phyloP scores from a whole-genome alignment of 1,140 invertebrate species.

The Potamilus streckersoni region DNA sequence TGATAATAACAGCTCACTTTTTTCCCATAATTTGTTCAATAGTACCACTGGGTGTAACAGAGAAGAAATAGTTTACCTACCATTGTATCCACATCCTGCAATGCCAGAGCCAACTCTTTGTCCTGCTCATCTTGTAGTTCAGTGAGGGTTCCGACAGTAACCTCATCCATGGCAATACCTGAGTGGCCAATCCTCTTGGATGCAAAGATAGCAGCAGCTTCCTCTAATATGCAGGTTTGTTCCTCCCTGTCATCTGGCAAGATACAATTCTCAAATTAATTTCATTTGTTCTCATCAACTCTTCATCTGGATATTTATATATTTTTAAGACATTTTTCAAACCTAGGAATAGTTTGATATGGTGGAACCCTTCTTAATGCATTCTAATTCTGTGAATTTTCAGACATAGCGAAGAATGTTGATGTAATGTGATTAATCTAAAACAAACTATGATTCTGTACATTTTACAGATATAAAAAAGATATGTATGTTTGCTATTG shows the following conservation, averaged over 20 bases:
- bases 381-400: no score
- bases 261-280: neutral
- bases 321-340: no score
- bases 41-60: no score
- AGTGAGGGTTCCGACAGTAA: conserved; percentile 37
- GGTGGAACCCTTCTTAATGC: no score
- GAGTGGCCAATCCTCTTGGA: conserved; percentile 25
- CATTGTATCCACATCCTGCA: conserved; percentile 42
- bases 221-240: conserved; percentile 53
- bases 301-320: neutral
- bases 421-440: no score
- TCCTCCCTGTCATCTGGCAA: conserved; percentile 52
- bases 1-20: no score
- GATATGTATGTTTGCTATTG: no score
- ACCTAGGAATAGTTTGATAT: no score
- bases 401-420: no score
- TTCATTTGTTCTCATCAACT: neutral
- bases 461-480: no score
- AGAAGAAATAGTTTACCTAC: conserved; percentile 24
- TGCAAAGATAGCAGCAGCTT: conserved; percentile 53
- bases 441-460: no score
- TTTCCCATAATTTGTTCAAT: no score
- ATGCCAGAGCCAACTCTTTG: conserved; percentile 42
- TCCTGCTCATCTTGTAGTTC: conserved; percentile 58
- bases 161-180: conserved; percentile 37